A percentile compares a stretch with the other conserved stretches of the same genome.
phyloP scores from a whole-genome alignment of 2,797 vertebrate genomes.

The Lindbergichthys nudifrons region DNA sequence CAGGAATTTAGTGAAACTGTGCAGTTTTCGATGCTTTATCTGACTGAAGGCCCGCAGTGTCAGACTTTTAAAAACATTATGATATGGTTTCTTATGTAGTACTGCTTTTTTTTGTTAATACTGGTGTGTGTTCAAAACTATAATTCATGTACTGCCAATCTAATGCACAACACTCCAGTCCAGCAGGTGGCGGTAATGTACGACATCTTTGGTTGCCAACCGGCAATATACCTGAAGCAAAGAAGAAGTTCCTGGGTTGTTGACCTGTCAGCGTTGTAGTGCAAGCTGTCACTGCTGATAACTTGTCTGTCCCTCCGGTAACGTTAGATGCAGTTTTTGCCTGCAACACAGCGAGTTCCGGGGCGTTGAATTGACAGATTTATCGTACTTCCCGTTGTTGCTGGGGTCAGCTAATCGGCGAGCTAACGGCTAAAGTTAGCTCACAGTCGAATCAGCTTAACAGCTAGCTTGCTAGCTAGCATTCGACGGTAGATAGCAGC shows the following conservation, averaged over 20 bases:
- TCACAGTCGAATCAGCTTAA: constrained; percentile 44
- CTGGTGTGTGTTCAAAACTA: no score
- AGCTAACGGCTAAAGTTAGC: constrained; percentile 62
- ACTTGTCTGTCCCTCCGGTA: constrained; percentile 22
- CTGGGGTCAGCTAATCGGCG: constrained; percentile 27
- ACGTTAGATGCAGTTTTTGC: constrained; percentile 6
- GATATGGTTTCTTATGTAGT: no score
- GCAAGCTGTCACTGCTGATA: constrained; percentile 62
- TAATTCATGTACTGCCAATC: no score
- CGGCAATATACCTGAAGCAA: no score
- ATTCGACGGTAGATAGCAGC: constrained; percentile 42
- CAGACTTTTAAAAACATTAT: no score
- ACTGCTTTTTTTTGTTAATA: no score
- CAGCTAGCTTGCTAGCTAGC: constrained; percentile 50
- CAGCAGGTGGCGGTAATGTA: no score
- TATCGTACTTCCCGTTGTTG: neutral
- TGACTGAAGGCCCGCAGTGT: no score
- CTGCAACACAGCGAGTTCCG: constrained; percentile 3
- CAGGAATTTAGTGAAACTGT: no score
- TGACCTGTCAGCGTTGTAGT: constrained; percentile 82
- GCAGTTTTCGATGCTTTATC: no score
- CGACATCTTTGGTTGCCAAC: no score
- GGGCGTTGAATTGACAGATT: neutral
- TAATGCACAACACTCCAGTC: no score
- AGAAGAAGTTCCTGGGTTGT: constrained; percentile 73